Conservation (phyloP, 2,888 invertebrate genomes). For the Orgyia antiqua region DNA sequence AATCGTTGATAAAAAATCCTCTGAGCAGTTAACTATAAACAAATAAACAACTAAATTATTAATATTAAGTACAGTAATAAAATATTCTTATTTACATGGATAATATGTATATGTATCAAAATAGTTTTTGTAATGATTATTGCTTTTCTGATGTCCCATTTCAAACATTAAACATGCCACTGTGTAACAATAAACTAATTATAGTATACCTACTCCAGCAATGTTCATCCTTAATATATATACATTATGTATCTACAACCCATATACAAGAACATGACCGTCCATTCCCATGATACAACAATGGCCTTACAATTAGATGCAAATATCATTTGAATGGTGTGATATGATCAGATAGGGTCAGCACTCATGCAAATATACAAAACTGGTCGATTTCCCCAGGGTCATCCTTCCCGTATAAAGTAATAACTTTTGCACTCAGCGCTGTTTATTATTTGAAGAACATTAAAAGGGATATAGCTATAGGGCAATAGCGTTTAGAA, state of each 20-base stretch:
- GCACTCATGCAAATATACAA: constrained; percentile 54
- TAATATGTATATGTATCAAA: too few species aligned
- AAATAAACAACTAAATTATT: too few species aligned
- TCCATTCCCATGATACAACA: constrained; percentile 65
- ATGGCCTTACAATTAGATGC: constrained; percentile 71
- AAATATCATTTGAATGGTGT: constrained; percentile 61
- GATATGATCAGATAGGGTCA: constrained; percentile 61
- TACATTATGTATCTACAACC: constrained; percentile 6
- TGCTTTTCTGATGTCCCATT: too few species aligned
- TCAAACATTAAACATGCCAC: too few species aligned
- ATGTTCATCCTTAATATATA: constrained; percentile 18
- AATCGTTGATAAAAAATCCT: too few species aligned
- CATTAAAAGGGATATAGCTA: constrained; percentile 17
- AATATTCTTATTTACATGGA: too few species aligned
- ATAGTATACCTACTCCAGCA: constrained; percentile 10
- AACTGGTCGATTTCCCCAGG: constrained; percentile 66
- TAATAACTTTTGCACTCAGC: constrained; percentile 36
- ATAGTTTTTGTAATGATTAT: too few species aligned
- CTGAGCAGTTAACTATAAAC: too few species aligned
- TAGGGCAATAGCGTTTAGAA: constrained; percentile 8
- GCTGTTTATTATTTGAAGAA: constrained; percentile 24
- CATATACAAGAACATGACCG: constrained; percentile 17
- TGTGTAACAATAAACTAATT: constrained; percentile 24
- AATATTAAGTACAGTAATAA: too few species aligned
- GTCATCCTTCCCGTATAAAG: constrained; percentile 49